Evolutionary conservation across 1,140 invertebrate species (phyloP), one percentile per base, ranked within the genome.

Genomic region (Whitmania pigra): DNA sequence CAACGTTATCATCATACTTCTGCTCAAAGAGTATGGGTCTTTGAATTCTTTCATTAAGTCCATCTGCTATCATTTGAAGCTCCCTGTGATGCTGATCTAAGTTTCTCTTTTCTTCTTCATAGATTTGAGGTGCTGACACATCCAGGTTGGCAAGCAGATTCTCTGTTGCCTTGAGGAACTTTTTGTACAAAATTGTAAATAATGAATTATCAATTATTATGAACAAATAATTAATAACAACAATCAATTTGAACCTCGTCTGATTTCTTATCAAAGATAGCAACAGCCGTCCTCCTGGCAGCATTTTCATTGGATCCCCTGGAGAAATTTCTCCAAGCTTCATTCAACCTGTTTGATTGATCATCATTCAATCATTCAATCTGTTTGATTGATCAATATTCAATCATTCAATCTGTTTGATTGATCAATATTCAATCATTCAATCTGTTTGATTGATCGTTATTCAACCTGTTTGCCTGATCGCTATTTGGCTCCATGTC

Each of bases 251-350:
- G 49, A 75, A 85, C 85, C 79, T 89, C 87, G 77, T 89, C 87
- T 57, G 90, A 87, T 69, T 86, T 88, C 73, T 88, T 84, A 79
- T 90, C 86, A 76, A 90, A 90, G 54, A 90, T 87, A 18, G 88
- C 88, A 0, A 88, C 88, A 11, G 90, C 89, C 73, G 88, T 84
- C 7, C 90, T 81, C 15, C 89, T 84, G 0, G 88, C 90, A 79
- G 90, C 86, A 77, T 90, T 88, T 80, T 90, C 89, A 79, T 89
- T 88, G 71, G 87, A 87, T 53, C 89, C 87, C 3, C 84, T 84
- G 57, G 89, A 84, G 17, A 90, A 84, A 72, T 85, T 84, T 73
- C 87, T 86, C 89, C 89, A 91, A 2, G 86, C 86, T 73, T 86
- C 83, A 40, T 87, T 84, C 72, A 91, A 80, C 76, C 83, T 81